These are phyloP conservation scores for Rhipidura dahli DNA, from an alignment of 2,113 vertebrate genomes.

Conservation along the genomic window DNA sequence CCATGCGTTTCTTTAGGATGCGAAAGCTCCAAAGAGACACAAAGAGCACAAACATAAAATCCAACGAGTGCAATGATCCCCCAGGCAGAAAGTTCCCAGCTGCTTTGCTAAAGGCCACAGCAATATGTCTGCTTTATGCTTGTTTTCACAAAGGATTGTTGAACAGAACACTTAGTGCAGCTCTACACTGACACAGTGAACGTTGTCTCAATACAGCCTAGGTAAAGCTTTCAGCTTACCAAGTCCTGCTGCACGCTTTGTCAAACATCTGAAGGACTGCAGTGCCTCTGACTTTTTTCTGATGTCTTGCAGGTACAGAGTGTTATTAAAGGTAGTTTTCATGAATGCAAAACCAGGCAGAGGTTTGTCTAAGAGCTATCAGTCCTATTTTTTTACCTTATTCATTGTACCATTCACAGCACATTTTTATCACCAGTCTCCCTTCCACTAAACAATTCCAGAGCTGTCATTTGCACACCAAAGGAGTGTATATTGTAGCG, in stretches of 20 bases:
- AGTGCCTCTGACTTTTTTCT: background rate
- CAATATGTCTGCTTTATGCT: slow-evolving; percentile 31
- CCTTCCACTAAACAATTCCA: background rate
- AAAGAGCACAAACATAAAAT: background rate
- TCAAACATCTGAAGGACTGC: slow-evolving; percentile 33
- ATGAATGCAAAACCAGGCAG: background rate
- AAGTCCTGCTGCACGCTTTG: background rate
- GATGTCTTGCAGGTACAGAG: background rate
- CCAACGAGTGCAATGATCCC: background rate
- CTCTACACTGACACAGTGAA: background rate
- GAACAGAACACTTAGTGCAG: slow-evolving; percentile 50
- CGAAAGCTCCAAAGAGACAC: background rate
- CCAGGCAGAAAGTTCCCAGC: slow-evolving; percentile 45
- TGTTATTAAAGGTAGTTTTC: background rate
- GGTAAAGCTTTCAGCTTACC: background rate
- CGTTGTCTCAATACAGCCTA: background rate
- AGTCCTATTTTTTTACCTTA: background rate
- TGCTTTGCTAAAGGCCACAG: slow-evolving; percentile 40
- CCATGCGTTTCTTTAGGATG: background rate
- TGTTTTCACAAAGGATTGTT: slow-evolving; percentile 23
- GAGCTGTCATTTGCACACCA: background rate
- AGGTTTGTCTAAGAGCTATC: background rate
- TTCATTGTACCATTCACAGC: background rate
- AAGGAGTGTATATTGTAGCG: background rate
- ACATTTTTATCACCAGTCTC: background rate